These are phyloP conservation scores for Pandemis cinnamomeana DNA, from an alignment of 2,888 invertebrate genomes.

Conservation along the genomic window DNA sequence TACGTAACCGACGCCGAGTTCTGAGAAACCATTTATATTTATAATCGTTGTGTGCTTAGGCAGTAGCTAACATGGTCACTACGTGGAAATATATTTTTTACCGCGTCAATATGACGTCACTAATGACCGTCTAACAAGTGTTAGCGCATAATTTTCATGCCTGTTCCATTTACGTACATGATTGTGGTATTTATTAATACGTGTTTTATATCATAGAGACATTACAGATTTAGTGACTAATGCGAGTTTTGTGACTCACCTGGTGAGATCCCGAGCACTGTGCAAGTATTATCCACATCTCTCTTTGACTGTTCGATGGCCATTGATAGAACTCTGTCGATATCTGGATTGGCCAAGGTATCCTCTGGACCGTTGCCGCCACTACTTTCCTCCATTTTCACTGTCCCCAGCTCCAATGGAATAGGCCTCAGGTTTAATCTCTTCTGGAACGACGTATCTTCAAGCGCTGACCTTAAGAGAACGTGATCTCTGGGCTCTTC, in stretches of 20 bases:
- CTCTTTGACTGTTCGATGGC: conserved; percentile 94
- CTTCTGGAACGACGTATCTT: conserved; percentile 94
- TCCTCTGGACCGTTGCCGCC: conserved; percentile 81
- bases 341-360: conserved; percentile 88
- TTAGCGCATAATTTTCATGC: conserved; percentile 21
- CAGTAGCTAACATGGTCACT: conserved; percentile 61
- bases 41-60: conserved; percentile 64
- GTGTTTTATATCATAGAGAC: conserved; percentile 10
- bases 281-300: conserved; percentile 94
- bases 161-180: conserved; percentile 24
- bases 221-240: conserved; percentile 7
- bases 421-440: conserved; percentile 92
- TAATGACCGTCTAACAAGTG: conserved; percentile 45
- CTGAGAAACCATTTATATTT: conserved; percentile 70
- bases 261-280: conserved; percentile 93
- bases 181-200: conserved; percentile 21
- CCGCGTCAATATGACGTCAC: conserved; percentile 68
- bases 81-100: conserved; percentile 70
- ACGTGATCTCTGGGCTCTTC: conserved; percentile 88
- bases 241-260: conserved; percentile 85
- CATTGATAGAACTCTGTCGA: conserved; percentile 92
- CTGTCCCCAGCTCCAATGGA: conserved; percentile 86
- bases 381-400: conserved; percentile 89
- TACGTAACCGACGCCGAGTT: conserved; percentile 74
- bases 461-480: conserved; percentile 90